Evolutionary conservation across 2,797 vertebrate genomes (phyloP).

Genomic region (Balearica regulorum): DNA sequence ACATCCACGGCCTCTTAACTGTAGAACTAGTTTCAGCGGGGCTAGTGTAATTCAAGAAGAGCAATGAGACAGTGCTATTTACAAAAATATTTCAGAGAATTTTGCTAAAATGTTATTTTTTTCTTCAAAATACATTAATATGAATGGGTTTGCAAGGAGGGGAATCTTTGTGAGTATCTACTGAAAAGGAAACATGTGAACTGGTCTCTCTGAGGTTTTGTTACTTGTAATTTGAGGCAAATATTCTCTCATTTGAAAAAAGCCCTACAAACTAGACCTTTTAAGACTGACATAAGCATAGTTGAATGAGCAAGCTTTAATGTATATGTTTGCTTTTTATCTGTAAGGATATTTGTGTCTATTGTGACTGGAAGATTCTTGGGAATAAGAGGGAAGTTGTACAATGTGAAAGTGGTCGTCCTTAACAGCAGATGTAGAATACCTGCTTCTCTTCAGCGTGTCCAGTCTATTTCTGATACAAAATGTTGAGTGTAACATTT

Average conservation of each 20-base stretch:
- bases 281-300: background rate
- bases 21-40: background rate
- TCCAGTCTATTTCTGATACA: background rate
- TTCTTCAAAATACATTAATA: background rate
- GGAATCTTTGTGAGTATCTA: background rate
- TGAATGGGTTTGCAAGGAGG: background rate
- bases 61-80: background rate
- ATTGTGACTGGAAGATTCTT: background rate
- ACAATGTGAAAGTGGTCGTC: background rate
- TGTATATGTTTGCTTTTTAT: background rate
- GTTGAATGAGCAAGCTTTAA: background rate
- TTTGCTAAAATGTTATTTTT: background rate
- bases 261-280: background rate
- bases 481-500: background rate
- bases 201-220: background rate
- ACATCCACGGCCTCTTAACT: background rate
- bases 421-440: background rate
- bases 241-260: background rate
- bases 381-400: background rate
- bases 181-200: background rate
- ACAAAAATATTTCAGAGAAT: background rate
- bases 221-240: background rate
- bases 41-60: background rate
- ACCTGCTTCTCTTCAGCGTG: background rate
- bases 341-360: background rate